These are phyloP conservation scores for Drosophila parthenogenetica DNA, from an alignment of 2,888 invertebrate genomes.

Conservation along the genomic window DNA sequence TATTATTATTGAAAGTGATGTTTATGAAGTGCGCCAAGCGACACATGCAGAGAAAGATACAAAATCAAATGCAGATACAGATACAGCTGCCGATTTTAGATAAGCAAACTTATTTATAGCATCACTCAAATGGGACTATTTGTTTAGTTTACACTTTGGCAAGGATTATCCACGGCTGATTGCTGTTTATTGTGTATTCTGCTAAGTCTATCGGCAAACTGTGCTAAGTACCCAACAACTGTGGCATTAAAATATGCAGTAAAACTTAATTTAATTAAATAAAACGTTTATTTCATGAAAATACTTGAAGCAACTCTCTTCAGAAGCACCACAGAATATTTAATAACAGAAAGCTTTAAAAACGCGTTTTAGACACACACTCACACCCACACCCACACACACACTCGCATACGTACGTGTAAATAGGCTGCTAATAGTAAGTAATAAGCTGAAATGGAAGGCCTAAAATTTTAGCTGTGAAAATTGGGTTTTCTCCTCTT, in stretches of 20 bases:
- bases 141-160: conserved; percentile 14
- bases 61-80: conserved; percentile 2
- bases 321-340: background rate
- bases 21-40: conserved; percentile 41
- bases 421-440: background rate
- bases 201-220: background rate
- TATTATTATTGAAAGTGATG: conserved; percentile 48
- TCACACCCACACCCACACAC: conserved; percentile 8
- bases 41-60: conserved; percentile 4
- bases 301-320: background rate
- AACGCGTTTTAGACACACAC: background rate
- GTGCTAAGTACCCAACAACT: background rate
- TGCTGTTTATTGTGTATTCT: background rate
- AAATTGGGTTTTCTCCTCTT: conserved; percentile 39
- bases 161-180: background rate
- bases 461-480: conserved; percentile 24
- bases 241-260: background rate
- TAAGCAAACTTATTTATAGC: conserved; percentile 14
- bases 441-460: conserved; percentile 1
- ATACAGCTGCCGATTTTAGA: conserved; percentile 3
- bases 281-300: background rate
- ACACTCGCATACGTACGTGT: background rate
- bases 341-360: background rate
- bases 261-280: background rate
- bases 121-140: conserved; percentile 8